These are phyloP conservation scores for Tachysurus fulvidraco DNA, from an alignment of 2,113 vertebrate species.

Conservation along the genomic window DNA sequence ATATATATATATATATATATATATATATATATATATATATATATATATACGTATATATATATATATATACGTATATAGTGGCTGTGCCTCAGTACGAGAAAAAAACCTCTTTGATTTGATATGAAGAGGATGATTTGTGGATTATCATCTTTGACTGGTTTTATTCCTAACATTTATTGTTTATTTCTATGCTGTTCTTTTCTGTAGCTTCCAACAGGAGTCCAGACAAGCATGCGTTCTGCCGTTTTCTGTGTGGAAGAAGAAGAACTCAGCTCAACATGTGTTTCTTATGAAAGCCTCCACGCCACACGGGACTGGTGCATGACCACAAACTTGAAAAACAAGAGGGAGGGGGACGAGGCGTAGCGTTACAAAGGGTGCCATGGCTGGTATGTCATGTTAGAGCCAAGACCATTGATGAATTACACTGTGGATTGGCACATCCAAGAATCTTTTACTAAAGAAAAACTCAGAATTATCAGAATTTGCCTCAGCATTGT, in stretches of 20 bases:
- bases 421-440: constrained; percentile 9
- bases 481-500: neutral
- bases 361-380: constrained; percentile 23
- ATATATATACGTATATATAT: neutral
- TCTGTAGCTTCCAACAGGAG: neutral
- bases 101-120: neutral
- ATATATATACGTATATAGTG: neutral
- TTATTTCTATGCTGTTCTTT: neutral
- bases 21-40: neutral
- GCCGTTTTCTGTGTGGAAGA: constrained; percentile 40
- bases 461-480: neutral
- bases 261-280: constrained; percentile 48
- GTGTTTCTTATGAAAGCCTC: constrained; percentile 64
- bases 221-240: neutral
- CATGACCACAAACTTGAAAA: constrained; percentile 42
- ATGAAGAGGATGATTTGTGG: neutral
- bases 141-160: constrained; percentile 28
- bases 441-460: neutral
- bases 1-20: neutral
- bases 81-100: no score
- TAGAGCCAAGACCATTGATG: neutral
- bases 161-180: neutral
- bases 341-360: constrained; percentile 35
- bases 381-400: constrained; percentile 8
- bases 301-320: constrained; percentile 44